These are phyloP conservation scores for Blastobasis lacticolella DNA, from an alignment of 2,888 invertebrate genomes.

Conservation along the genomic window DNA sequence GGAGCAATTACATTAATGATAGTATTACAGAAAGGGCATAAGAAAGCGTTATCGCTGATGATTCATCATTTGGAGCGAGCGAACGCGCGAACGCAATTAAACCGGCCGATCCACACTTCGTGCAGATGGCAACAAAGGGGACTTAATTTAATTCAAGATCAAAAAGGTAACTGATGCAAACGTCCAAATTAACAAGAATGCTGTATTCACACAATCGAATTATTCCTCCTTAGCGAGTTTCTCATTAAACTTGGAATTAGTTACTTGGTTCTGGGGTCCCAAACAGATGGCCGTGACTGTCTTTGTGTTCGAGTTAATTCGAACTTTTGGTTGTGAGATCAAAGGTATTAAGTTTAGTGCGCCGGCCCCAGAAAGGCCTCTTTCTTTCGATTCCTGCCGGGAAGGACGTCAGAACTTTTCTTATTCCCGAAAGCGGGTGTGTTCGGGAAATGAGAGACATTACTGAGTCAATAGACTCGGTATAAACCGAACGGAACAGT, in stretches of 20 bases:
- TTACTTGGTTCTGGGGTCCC: slow-evolving; percentile 43
- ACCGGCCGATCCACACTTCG: slow-evolving; percentile 12
- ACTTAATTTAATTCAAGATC: slow-evolving; percentile 25
- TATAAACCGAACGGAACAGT: slow-evolving; percentile 53
- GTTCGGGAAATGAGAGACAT: slow-evolving; percentile 69
- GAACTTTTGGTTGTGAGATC: slow-evolving; percentile 60
- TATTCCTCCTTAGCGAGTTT: slow-evolving; percentile 51
- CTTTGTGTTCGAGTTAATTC: slow-evolving; percentile 60
- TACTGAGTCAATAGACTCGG: slow-evolving; percentile 65
- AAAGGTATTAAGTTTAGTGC: slow-evolving; percentile 64
- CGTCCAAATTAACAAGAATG: slow-evolving; percentile 35
- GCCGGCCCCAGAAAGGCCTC: slow-evolving; percentile 46
- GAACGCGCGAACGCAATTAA: slow-evolving; percentile 10
- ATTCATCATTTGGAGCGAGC: slow-evolving; percentile 24
- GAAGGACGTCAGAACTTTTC: slow-evolving; percentile 58
- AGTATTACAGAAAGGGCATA: slow-evolving; percentile 36
- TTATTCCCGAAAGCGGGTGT: slow-evolving; percentile 57
- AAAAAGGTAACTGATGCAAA: slow-evolving; percentile 31
- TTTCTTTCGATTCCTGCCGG: slow-evolving; percentile 54
- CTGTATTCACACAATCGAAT: slow-evolving; percentile 52
- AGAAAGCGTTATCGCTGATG: slow-evolving; percentile 26
- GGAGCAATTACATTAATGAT: slow-evolving; percentile 50
- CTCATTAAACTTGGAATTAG: slow-evolving; percentile 65
- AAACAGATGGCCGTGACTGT: slow-evolving; percentile 56
- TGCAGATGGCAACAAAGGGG: slow-evolving; percentile 17